These are phyloP conservation scores for Schrankia costaestrigalis DNA, from an alignment of 2,888 invertebrate species.

Conservation along the genomic window DNA sequence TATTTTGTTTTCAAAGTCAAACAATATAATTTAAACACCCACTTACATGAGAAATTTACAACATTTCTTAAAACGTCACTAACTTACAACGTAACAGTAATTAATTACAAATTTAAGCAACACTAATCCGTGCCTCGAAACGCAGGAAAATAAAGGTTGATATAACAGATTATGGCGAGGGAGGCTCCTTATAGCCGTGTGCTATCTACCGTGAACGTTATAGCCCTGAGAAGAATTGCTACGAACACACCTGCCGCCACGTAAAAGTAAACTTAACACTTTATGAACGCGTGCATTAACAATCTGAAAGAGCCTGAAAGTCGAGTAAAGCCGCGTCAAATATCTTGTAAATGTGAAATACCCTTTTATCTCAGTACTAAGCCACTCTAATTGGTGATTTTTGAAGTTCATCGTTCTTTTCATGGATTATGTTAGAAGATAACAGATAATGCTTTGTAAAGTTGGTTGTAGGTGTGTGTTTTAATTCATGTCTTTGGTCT, in stretches of 20 bases:
- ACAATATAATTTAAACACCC: too few species aligned
- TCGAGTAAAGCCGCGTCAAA: constrained; percentile 17
- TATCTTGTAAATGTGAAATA: constrained; percentile 21
- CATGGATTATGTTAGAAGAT: neutral
- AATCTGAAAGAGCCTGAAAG: constrained; percentile 18
- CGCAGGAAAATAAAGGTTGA: constrained; percentile 12
- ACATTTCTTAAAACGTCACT: too few species aligned
- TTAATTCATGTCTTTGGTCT: too few species aligned
- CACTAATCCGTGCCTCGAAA: constrained; percentile 11
- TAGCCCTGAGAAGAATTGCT: constrained; percentile 40
- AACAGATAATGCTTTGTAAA: too few species aligned
- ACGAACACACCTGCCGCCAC: constrained; percentile 36
- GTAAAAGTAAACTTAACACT: constrained; percentile 41
- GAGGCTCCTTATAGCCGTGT: constrained; percentile 10
- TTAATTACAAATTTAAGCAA: constrained; percentile 7
- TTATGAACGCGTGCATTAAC: constrained; percentile 36
- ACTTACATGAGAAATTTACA: too few species aligned
- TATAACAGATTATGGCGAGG: constrained; percentile 14
- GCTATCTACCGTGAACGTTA: constrained; percentile 29
- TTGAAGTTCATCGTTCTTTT: constrained; percentile 1
- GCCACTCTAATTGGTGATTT: constrained; percentile 15
- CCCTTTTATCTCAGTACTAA: constrained; percentile 11
- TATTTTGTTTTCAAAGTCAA: too few species aligned
- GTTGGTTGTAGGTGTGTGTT: too few species aligned
- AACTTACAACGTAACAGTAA: neutral